Base-by-base conservation (phyloP, 2,113 vertebrate species). In the Emydura subglobosa region DNA sequence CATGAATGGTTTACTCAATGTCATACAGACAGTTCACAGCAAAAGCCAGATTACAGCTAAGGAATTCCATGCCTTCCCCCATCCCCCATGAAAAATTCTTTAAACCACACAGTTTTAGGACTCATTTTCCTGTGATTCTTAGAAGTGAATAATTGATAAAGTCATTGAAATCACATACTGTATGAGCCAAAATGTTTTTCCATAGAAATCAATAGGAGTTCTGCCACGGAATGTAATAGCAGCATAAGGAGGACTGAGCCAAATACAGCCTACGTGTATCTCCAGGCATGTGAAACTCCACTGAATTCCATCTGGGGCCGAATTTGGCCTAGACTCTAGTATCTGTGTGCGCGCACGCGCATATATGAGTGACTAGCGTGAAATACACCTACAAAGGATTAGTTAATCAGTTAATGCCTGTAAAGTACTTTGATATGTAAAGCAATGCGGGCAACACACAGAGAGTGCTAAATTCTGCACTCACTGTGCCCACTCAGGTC, bases 351-450 rank as follows among this genome's bases (percentile, higher is more conserved):
- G 22, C 29, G 83, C 79, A 47, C 94, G 25, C 53, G 92, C 72
- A 3, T 2, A 6, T 1, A 0, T 2, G 74, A 24, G 5, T 5
- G 17, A 31, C 21, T 2, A 0, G 16, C 78, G 76, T 8, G 4
- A 51, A 22, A 3, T 51, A 51, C 44, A 25, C 3, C 11, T 5
- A 2, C 34, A 78, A 0, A 0, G 39, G 24, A 53, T 17, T 21
- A 25, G 2, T 13, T 4, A 13, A 10, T 7, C 1, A 1, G 29
- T 2, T 2, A 3, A 2, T 2, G n/a, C 7, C 54, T 50, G 29
- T 27, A 47, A 47, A 47, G 11, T 78, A 78, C 42, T 47, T 78
- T 78, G 25, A 78, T 78, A 78, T 78, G 42, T 55, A 31, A 39
- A 50, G 68, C 31, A 9, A 7, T 2, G 14, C 0, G 1, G 53